A percentile compares a stretch with the other conserved stretches of the same genome.
Evolutionary conservation across 2,888 invertebrate species (phyloP).

Genomic region (Geotrupes spiniger): DNA sequence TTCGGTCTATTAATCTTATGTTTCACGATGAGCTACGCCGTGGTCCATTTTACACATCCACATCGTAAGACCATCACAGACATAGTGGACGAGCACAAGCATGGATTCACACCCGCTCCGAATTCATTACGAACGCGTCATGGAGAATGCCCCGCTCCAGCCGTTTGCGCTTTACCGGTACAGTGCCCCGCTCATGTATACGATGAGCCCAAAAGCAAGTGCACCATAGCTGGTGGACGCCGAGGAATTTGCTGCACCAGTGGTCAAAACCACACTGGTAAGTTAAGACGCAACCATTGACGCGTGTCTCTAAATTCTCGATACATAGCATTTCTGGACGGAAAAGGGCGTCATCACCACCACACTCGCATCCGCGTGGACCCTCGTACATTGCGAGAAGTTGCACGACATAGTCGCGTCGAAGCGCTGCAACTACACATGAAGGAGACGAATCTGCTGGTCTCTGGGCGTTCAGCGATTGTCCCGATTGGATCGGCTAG

Average conservation of each 20-base stretch:
- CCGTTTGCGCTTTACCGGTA: constrained; percentile 60
- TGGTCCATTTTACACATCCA: not conserved
- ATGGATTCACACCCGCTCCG: constrained; percentile 31
- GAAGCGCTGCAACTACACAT: constrained; percentile 46
- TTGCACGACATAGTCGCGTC: constrained; percentile 37
- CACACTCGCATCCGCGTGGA: constrained; percentile 20
- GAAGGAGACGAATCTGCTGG: constrained; percentile 43
- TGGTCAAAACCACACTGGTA: constrained; percentile 58
- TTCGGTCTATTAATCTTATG: not conserved
- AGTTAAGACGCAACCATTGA: not conserved
- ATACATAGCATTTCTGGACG: not conserved
- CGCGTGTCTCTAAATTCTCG: not conserved
- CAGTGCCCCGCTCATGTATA: constrained; percentile 65
- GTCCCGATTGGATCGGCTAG: constrained; percentile 47
- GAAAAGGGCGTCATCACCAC: constrained; percentile 3
- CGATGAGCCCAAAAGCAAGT: constrained; percentile 41
- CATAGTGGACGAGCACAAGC: constrained; percentile 14
- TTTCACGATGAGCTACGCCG: not conserved
- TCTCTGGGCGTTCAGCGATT: constrained; percentile 45
- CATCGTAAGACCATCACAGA: not conserved
- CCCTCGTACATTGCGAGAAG: constrained; percentile 18
- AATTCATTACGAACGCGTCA: not conserved
- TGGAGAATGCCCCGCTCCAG: constrained; percentile 29
- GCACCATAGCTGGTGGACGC: constrained; percentile 52
- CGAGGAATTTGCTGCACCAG: constrained; percentile 64